Conservation (phyloP, 92 coral and sea anemone genomes). For the Epizoanthus scotinus region DNA sequence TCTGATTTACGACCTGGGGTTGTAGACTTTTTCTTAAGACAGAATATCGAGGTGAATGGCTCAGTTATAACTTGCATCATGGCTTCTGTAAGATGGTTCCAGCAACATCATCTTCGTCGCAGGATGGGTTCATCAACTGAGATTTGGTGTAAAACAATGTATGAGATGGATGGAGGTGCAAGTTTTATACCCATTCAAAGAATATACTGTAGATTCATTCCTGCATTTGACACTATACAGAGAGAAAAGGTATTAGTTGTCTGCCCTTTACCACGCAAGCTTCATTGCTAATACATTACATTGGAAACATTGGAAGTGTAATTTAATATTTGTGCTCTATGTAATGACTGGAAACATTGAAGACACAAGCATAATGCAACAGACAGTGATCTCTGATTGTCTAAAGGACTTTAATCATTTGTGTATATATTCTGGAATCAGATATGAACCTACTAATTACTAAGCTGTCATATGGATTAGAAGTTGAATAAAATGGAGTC, state of each 20-base stretch:
- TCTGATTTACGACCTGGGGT: conserved; percentile 66
- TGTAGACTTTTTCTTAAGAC: conserved; percentile 54
- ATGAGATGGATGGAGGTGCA: conserved; percentile 67
- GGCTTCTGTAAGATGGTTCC: conserved; percentile 61
- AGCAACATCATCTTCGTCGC: conserved; percentile 44
- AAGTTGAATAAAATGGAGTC: too few relatives aligned
- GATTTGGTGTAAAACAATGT: conserved; percentile 61
- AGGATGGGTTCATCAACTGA: conserved; percentile 54
- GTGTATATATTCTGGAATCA: too few relatives aligned
- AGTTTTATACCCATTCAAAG: conserved; percentile 67
- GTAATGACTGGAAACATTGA: too few relatives aligned
- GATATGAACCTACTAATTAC: too few relatives aligned
- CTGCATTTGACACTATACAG: conserved; percentile 15
- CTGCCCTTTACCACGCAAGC: conserved; percentile 32
- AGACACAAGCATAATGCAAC: too few relatives aligned
- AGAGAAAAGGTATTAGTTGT: conserved; percentile 20
- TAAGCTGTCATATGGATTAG: too few relatives aligned
- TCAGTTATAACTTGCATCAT: conserved; percentile 47
- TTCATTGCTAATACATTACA: conserved; percentile 33
- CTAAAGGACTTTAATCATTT: too few relatives aligned
- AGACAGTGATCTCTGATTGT: too few relatives aligned
- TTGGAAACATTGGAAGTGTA: too few relatives aligned
- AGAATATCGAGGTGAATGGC: conserved; percentile 50
- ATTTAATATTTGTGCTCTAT: too few relatives aligned
- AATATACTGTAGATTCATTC: conserved; percentile 40